These are phyloP conservation scores for Leucophenga varia DNA, from an alignment of 1,140 invertebrate genomes.

Conservation along the genomic window DNA sequence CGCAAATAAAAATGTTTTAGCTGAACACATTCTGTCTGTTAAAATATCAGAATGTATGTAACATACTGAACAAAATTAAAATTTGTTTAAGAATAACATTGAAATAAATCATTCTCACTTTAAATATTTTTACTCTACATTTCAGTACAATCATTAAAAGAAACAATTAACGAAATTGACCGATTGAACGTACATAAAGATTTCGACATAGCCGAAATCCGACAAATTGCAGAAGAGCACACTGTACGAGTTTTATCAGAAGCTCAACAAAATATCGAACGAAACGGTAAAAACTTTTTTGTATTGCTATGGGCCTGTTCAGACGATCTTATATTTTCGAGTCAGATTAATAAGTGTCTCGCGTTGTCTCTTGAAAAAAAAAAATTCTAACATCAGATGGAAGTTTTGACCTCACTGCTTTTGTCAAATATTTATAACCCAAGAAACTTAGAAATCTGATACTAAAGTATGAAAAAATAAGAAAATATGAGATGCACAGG, in stretches of 20 bases:
- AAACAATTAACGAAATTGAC: slow-evolving; percentile 4
- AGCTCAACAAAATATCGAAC: slow-evolving; percentile 15
- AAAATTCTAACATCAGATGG: neutral
- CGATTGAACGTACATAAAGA: neutral
- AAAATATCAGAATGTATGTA: neutral
- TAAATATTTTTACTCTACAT: slow-evolving; percentile 7
- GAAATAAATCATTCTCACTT: neutral
- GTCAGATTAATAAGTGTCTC: neutral
- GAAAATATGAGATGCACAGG: neutral
- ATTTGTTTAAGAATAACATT: neutral
- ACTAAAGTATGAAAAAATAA: neutral
- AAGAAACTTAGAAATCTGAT: neutral
- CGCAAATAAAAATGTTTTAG: no score
- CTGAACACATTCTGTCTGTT: neutral
- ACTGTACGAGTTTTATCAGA: slow-evolving; percentile 12
- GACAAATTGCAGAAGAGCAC: slow-evolving; percentile 15
- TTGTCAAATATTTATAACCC: slow-evolving; percentile 9
- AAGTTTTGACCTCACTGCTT: neutral
- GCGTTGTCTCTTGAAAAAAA: neutral
- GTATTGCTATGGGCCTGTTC: no score
- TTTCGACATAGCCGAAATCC: slow-evolving; percentile 10
- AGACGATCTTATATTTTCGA: slow-evolving; percentile 3
- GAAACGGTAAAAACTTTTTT: slow-evolving; percentile 10
- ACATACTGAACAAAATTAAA: neutral
- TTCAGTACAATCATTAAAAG: slow-evolving; percentile 3